Conservation (phyloP, 2,888 invertebrate genomes). For the Dendrolimus pini region DNA sequence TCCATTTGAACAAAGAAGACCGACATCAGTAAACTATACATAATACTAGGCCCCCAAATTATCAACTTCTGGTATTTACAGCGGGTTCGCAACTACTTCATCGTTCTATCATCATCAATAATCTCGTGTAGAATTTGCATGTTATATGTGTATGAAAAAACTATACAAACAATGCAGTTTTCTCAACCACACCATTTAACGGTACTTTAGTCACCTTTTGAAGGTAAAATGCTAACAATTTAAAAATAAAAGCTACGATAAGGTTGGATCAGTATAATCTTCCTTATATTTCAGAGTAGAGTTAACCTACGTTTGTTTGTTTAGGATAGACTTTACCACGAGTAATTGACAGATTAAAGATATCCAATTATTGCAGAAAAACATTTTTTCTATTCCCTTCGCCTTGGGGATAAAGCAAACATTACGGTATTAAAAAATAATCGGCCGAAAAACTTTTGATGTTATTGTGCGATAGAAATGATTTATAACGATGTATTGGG, state of each 20-base stretch:
- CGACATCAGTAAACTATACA: too few relatives aligned
- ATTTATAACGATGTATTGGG: constrained; percentile 1
- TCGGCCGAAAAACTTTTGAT: not conserved
- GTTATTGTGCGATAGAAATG: constrained; percentile 2
- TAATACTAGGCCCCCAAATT: too few relatives aligned
- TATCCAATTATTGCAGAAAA: constrained; percentile 26
- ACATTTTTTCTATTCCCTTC: not conserved
- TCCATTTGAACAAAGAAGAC: too few relatives aligned
- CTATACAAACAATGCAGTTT: too few relatives aligned
- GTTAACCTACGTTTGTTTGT: constrained; percentile 36
- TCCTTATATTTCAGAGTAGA: constrained; percentile 30
- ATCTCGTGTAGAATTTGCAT: too few relatives aligned
- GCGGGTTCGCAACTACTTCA: too few relatives aligned
- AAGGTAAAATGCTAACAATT: too few relatives aligned
- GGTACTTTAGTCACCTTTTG: too few relatives aligned
- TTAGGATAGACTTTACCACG: constrained; percentile 41
- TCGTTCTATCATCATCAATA: too few relatives aligned
- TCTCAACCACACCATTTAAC: too few relatives aligned
- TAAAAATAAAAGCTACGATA: not conserved
- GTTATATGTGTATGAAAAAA: too few relatives aligned
- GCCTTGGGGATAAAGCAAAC: not conserved
- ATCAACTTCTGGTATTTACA: too few relatives aligned
- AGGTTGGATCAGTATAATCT: constrained; percentile 15
- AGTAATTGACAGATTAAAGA: constrained; percentile 52
- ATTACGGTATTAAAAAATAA: not conserved